These are phyloP conservation scores for Tragelaphus buxtoni DNA, from an alignment of 2,113 vertebrate species.

Conservation along the genomic window DNA sequence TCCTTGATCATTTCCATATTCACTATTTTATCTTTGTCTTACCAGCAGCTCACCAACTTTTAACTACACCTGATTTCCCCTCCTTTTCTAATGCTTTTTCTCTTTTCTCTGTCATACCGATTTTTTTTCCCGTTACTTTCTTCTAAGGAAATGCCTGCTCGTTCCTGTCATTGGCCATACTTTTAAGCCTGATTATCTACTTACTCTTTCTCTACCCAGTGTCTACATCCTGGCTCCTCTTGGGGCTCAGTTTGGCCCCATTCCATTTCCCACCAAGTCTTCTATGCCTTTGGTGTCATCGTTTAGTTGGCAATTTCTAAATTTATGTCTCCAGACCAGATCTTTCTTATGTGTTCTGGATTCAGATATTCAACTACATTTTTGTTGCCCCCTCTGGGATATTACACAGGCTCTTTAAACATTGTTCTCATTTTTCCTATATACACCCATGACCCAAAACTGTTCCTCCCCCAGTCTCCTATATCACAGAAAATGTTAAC, in stretches of 20 bases:
- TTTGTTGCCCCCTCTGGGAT: neutral
- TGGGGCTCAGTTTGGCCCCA: neutral
- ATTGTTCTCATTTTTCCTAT: neutral
- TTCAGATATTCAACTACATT: neutral
- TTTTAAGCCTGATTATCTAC: neutral
- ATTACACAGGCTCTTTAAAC: neutral
- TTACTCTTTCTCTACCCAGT: neutral
- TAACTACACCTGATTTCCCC: neutral
- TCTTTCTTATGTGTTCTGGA: neutral
- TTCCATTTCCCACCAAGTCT: neutral
- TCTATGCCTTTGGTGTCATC: neutral
- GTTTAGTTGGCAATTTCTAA: neutral
- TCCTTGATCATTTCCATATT: neutral
- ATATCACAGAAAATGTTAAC: neutral
- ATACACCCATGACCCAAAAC: neutral
- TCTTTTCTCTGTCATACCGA: neutral
- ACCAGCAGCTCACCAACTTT: neutral
- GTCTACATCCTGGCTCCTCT: neutral
- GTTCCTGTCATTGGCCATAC: rapidly evolving
- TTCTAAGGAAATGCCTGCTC: neutral
- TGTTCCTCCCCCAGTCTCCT: neutral
- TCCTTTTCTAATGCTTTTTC: neutral
- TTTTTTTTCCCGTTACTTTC: neutral
- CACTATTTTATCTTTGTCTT: neutral
- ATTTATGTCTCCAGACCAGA: neutral